Conservation (phyloP, 2,888 invertebrate genomes). For the Drosophila eohydei region DNA sequence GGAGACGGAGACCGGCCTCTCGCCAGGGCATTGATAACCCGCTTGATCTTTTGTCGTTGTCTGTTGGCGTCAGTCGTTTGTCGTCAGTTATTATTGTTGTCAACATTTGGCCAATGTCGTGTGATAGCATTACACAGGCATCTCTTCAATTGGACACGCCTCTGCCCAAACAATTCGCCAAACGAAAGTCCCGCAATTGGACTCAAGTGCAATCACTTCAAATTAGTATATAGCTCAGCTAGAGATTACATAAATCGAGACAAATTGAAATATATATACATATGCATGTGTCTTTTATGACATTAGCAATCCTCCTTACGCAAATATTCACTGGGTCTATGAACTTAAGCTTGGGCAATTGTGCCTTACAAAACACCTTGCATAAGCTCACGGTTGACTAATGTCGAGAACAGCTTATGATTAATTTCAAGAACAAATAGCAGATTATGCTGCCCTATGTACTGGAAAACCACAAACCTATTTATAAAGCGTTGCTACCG, state of each 20-base stretch:
- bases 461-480: conserved; percentile 34
- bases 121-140: conserved; percentile 12
- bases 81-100: conserved; percentile 19
- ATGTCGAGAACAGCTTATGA: conserved; percentile 15
- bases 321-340: conserved; percentile 43
- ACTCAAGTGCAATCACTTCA: conserved; percentile 12
- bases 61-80: conserved; percentile 12
- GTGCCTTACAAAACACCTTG: conserved; percentile 9
- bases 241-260: neutral
- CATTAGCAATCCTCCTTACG: conserved; percentile 19
- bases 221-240: neutral
- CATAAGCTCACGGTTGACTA: conserved; percentile 37
- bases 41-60: conserved; percentile 34
- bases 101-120: conserved; percentile 26
- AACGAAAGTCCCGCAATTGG: conserved; percentile 2
- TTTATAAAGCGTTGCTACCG: neutral
- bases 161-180: conserved; percentile 8
- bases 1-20: conserved; percentile 45
- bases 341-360: conserved; percentile 48
- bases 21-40: conserved; percentile 40
- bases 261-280: neutral
- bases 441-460: conserved; percentile 3
- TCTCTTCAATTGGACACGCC: conserved; percentile 2
- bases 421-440: conserved; percentile 13
- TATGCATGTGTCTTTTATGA: neutral